Evolutionary conservation across 2,888 invertebrate species (phyloP).

Genomic region (Odontothrips loti): DNA sequence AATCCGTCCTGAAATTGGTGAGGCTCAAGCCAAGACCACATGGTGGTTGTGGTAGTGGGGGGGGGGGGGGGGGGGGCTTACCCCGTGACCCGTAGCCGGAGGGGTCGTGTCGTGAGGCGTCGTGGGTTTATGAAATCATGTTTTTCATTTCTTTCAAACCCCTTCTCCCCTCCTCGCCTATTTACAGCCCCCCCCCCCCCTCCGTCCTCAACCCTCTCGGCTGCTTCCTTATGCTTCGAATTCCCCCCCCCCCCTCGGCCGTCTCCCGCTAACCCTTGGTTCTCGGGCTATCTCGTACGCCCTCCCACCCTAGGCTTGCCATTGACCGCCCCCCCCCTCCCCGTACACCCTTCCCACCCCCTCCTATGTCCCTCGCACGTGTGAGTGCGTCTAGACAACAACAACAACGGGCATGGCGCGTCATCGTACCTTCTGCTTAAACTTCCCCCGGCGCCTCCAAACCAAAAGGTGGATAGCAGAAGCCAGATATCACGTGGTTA

Average conservation of each 20-base stretch:
- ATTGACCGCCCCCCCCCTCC: too few relatives aligned
- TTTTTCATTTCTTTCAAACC: neutral
- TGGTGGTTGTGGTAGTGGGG: too few relatives aligned
- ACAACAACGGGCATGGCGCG: neutral
- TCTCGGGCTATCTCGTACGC: too few relatives aligned
- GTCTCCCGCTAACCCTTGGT: neutral
- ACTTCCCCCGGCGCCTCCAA: neutral
- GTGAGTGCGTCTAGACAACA: too few relatives aligned
- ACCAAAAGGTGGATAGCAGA: too few relatives aligned
- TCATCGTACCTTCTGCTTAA: constrained; percentile 11
- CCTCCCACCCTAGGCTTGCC: too few relatives aligned
- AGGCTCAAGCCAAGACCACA: neutral
- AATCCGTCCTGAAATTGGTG: neutral
- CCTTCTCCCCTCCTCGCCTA: too few relatives aligned
- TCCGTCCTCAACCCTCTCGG: neutral
- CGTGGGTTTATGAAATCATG: neutral
- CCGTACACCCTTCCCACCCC: too few relatives aligned
- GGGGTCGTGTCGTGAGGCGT: neutral
- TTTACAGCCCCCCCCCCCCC: neutral
- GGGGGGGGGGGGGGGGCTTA: neutral
- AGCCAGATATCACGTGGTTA: too few relatives aligned
- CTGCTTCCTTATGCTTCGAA: neutral
- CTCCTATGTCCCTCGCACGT: too few relatives aligned
- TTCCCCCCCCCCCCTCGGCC: neutral
- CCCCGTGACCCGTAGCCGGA: neutral